These are phyloP conservation scores for Agapostemon virescens DNA, from an alignment of 2,888 invertebrate genomes.

Conservation along the genomic window DNA sequence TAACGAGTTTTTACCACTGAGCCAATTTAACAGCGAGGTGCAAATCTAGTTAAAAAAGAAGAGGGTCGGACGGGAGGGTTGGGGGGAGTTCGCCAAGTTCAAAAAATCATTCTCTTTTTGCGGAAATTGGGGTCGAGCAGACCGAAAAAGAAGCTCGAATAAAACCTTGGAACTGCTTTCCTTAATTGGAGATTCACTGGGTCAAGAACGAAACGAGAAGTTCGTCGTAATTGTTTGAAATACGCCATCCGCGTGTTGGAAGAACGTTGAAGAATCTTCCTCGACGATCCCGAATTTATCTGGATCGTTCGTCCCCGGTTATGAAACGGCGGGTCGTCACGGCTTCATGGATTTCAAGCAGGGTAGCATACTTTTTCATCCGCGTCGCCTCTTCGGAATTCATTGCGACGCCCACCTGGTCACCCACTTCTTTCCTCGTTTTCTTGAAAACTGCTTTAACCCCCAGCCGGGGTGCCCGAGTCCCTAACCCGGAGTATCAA, in stretches of 20 bases:
- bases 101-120: conserved; percentile 4
- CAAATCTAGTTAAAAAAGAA: not conserved
- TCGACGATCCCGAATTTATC: not conserved
- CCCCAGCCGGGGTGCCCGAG: no score
- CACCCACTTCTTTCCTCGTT: not conserved
- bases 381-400: conserved; percentile 1
- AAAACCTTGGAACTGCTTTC: not conserved
- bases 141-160: not conserved
- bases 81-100: not conserved
- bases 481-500: no score
- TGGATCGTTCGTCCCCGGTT: not conserved
- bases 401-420: conserved; percentile 9
- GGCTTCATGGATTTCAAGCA: conserved; percentile 5
- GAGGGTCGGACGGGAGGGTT: not conserved
- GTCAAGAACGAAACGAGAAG: not conserved
- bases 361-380: not conserved
- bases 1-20: not conserved
- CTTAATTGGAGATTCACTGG: conserved; percentile 2
- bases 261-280: not conserved
- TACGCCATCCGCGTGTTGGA: not conserved
- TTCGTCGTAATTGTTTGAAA: not conserved
- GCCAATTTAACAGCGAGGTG: not conserved
- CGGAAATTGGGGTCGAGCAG: not conserved
- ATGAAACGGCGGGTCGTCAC: not conserved
- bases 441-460: not conserved